A percentile compares a stretch with the other conserved stretches of the same genome.
Evolutionary conservation across 1,140 invertebrate genomes (phyloP).

Genomic region (Venustaconcha ellipsiformis): DNA sequence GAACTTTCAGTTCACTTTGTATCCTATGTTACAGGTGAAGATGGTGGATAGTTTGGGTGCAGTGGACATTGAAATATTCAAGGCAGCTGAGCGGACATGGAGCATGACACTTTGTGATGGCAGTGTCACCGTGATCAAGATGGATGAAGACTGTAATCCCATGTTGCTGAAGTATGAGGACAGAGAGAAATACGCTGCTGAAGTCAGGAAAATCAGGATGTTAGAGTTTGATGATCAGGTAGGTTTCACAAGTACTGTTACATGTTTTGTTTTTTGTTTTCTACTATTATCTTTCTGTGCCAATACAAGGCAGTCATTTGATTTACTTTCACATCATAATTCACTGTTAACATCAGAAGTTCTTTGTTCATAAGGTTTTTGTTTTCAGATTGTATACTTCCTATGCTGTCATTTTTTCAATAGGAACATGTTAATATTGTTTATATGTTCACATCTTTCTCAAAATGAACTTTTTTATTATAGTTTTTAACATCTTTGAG

Average conservation of each 20-base stretch:
- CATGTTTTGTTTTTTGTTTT: too few species aligned
- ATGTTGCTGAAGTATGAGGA: constrained; percentile 59
- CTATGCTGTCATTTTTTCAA: too few species aligned
- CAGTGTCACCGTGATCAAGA: constrained; percentile 43
- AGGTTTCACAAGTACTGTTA: background rate
- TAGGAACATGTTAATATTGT: too few species aligned
- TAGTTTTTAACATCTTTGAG: background rate
- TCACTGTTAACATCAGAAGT: too few species aligned
- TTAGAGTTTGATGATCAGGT: constrained; percentile 65
- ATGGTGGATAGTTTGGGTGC: constrained; percentile 59
- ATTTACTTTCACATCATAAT: too few species aligned
- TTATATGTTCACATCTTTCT: too few species aligned
- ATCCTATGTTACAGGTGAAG: constrained; percentile 49
- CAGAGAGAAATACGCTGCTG: constrained; percentile 55
- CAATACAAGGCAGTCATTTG: too few species aligned
- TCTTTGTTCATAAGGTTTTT: too few species aligned
- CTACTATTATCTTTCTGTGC: too few species aligned
- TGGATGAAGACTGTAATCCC: constrained; percentile 53
- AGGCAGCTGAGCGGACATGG: constrained; percentile 56
- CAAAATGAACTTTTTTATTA: too few species aligned
- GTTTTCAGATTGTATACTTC: too few species aligned
- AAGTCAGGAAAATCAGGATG: constrained; percentile 61
- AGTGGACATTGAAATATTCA: constrained; percentile 60
- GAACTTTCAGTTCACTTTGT: constrained; percentile 40
- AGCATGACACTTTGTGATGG: constrained; percentile 64